Evolutionary conservation across 2,113 vertebrate genomes (phyloP), one percentile per base, ranked within the genome.

Genomic region (Nymphicus hollandicus): DNA sequence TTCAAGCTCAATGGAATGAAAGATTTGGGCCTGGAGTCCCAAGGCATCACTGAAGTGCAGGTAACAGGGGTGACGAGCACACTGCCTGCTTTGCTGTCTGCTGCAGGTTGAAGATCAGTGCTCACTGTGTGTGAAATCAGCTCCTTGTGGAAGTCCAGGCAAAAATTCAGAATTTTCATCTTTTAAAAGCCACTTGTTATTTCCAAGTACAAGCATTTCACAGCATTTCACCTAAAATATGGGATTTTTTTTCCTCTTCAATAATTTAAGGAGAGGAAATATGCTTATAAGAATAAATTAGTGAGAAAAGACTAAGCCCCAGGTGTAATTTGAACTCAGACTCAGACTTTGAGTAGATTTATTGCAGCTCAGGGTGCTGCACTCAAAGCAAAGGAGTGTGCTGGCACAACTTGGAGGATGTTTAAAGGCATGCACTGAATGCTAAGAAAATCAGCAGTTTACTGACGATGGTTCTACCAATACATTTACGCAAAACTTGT

Each of bases 401-500:
- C 50, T 12, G 31, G 74, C 71, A 74, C 47, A 72, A 17, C 70
- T 80, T 39, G 41, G 41, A 80, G 81, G 70, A 55, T 46, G 39
- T 41, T 84, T 85, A 89, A 85, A 91, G 74, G 44, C 64, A 41
- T 11, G 56, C 33, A 50, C 37, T 37, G 73, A 91, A 69, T 33
- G 49, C 66, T 63, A 44, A 89, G 60, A 87, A 77, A 87, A 87
- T 8, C 17, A 1, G 15, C 47, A 69, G 52, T 56, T 87, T 76
- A 33, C 70, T 69, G 66, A 76, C 0, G 10, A 66, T 47, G 47
- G 60, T 66, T 95, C 69, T 76, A 39, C 56, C 92, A 72, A 79
- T 49, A 49, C 1, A 17, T 87, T 95, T 82, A 95, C 94, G 91
- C 56, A 92, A 96, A 95, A 69, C 24, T 29, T 64, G 72, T 89